Evolutionary conservation across 2,113 vertebrate species (phyloP).

Genomic region (Petroica traversi): DNA sequence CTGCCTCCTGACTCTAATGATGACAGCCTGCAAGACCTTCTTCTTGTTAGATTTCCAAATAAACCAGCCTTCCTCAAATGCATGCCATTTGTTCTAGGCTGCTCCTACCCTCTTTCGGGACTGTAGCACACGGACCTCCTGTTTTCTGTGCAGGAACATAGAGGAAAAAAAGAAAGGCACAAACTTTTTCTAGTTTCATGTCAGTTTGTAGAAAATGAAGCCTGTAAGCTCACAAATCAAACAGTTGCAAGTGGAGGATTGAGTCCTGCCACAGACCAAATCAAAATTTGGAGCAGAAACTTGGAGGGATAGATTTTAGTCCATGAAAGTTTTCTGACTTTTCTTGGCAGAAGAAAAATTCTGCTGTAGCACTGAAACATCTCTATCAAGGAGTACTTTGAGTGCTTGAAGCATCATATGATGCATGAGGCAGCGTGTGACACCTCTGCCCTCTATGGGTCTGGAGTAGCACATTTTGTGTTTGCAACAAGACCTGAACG

Average conservation of each 20-base stretch:
- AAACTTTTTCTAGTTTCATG: neutral
- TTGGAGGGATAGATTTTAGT: neutral
- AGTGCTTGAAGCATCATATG: neutral
- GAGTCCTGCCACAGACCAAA: neutral
- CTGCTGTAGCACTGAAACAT: neutral
- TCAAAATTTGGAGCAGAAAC: neutral
- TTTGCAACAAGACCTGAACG: neutral
- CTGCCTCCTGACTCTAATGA: constrained; percentile 18
- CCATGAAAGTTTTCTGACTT: neutral
- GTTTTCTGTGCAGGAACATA: neutral
- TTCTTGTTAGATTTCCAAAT: neutral
- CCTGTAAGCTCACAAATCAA: neutral
- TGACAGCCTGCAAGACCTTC: constrained; percentile 38
- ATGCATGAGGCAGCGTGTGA: neutral
- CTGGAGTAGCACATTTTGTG: neutral
- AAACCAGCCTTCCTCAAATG: neutral
- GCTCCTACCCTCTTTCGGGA: neutral
- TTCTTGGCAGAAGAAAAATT: neutral
- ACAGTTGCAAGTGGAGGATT: neutral
- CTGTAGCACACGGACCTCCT: neutral
- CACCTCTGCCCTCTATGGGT: constrained; percentile 50
- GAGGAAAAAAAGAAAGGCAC: neutral
- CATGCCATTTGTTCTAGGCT: neutral
- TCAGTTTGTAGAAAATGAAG: neutral
- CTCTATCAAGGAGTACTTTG: neutral